These are phyloP conservation scores for Listronotus oregonensis DNA, from an alignment of 1,140 invertebrate genomes.

Conservation along the genomic window DNA sequence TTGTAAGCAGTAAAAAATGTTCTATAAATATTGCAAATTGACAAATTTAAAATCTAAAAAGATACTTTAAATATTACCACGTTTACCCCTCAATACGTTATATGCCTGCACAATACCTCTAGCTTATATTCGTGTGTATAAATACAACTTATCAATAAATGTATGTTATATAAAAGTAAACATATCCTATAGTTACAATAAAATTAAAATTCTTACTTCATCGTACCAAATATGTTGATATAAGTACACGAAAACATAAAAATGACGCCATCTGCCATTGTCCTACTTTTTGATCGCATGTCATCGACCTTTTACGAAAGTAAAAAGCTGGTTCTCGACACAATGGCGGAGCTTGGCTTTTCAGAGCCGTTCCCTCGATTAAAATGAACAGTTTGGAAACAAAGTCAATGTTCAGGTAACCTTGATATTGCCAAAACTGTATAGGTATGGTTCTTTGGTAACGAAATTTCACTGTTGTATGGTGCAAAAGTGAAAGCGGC, in stretches of 20 bases:
- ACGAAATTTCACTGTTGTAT: conserved; percentile 6
- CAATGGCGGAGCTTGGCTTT: conserved; percentile 9
- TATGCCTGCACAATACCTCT: too few relatives aligned
- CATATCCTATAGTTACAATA: too few relatives aligned
- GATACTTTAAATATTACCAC: too few relatives aligned
- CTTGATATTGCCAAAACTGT: conserved; percentile 33
- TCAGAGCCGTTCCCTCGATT: not conserved
- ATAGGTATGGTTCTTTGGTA: not conserved
- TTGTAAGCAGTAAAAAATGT: too few relatives aligned
- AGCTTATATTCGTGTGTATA: too few relatives aligned
- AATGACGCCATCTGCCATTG: conserved; percentile 29
- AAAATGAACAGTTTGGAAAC: conserved; percentile 1
- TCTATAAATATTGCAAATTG: too few relatives aligned
- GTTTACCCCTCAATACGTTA: too few relatives aligned
- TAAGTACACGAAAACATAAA: conserved; percentile 18
- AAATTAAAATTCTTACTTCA: too few relatives aligned
- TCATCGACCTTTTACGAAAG: conserved; percentile 34
- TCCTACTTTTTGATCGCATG: conserved; percentile 18
- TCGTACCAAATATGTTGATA: not conserved
- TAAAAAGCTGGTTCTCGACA: conserved; percentile 16
- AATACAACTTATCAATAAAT: too few relatives aligned
- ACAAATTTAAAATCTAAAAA: too few relatives aligned
- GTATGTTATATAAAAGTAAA: too few relatives aligned
- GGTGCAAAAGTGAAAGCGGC: conserved; percentile 29
- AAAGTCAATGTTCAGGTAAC: conserved; percentile 31